Percentiles rank a stretch among this genome's conserved stretches.
Evolutionary conservation across 2,113 vertebrate species (phyloP).

Genomic region (Upupa epops): DNA sequence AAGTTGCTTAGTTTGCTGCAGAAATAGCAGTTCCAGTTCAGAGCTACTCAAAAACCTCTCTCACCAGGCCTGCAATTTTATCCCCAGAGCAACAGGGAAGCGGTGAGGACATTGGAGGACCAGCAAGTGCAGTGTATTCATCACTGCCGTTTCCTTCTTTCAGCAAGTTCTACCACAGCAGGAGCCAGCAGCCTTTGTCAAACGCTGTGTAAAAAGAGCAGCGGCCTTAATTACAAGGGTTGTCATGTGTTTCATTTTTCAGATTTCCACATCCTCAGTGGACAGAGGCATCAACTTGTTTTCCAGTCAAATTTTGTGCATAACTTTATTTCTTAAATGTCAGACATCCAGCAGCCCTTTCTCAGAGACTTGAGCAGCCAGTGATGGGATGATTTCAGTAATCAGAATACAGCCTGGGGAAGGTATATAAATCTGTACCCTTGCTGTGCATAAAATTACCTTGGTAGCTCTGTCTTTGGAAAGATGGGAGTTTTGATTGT

Average conservation of each 20-base stretch:
- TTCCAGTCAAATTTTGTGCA: neutral
- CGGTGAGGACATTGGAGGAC: neutral
- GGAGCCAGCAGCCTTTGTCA: too few species aligned
- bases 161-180: neutral
- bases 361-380: neutral
- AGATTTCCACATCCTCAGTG: neutral
- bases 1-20: neutral
- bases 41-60: neutral
- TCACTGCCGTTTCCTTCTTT: neutral
- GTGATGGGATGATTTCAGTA: neutral
- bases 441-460: constrained; percentile 6
- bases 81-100: neutral
- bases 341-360: neutral
- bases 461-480: constrained; percentile 3
- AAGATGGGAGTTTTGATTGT: neutral
- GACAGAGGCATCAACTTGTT: neutral
- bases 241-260: neutral
- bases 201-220: neutral
- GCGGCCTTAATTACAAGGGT: neutral
- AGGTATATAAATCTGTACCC: neutral
- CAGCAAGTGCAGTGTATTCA: neutral
- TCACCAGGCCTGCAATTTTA: neutral
- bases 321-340: neutral
- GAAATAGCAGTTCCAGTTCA: neutral
- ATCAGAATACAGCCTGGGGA: neutral